Evolutionary conservation across 2,888 invertebrate genomes (phyloP).

Genomic region (Hypolimnas misippus): DNA sequence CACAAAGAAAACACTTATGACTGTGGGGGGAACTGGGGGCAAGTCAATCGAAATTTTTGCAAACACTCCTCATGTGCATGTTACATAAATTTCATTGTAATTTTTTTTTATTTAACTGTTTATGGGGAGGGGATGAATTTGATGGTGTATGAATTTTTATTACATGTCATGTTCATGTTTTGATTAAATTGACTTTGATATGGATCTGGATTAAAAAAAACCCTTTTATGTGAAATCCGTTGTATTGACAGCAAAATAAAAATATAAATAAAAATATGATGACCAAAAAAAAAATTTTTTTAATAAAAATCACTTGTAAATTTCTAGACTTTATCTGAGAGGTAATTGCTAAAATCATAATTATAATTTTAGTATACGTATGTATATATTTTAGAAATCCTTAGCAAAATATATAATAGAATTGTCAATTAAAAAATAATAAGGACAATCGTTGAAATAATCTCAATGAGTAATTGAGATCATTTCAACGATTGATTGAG

Average conservation of each 20-base stretch:
- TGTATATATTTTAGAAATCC: too few species aligned
- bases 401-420: too few species aligned
- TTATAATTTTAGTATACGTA: too few species aligned
- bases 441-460: too few species aligned
- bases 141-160: neutral
- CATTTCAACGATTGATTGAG: too few species aligned
- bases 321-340: too few species aligned
- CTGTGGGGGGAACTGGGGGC: conserved; percentile 56
- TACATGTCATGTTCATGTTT: neutral
- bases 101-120: conserved; percentile 3
- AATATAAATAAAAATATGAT: too few species aligned
- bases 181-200: neutral
- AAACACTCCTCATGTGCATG: conserved; percentile 35
- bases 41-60: conserved; percentile 72
- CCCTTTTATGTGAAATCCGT: neutral
- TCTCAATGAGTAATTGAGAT: too few species aligned
- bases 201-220: neutral
- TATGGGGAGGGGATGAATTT: neutral
- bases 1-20: conserved; percentile 81
- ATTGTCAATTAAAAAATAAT: too few species aligned
- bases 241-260: neutral
- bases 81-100: conserved; percentile 25
- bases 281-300: too few species aligned
- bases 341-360: too few species aligned
- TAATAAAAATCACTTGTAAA: too few species aligned